Base-by-base conservation (phyloP, 2,113 vertebrate species). In the Pygoscelis antarcticus region DNA sequence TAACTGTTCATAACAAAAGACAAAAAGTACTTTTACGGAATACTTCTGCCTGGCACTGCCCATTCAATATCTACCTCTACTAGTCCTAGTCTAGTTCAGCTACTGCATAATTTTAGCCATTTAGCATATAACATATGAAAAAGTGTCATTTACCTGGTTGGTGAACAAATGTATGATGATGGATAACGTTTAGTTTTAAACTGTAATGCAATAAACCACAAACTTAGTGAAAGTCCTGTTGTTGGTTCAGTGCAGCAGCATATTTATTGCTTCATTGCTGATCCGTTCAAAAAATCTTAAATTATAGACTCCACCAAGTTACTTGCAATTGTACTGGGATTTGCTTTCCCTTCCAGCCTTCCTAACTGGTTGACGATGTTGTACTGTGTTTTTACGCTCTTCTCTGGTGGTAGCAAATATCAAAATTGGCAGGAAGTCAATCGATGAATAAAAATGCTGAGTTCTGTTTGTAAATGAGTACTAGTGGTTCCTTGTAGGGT, bases 401-500 rank as follows among this genome's bases (percentile, higher is more conserved):
- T 94, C 95, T 95, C 95, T 91, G 93, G 91, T 93, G 89, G 93
- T 94, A 93, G 94, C 91, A 91, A 91, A 83, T 74, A 89, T 89
- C 70, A 36, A 92, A 89, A 87, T 78, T 94, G 88, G 89, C 83
- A 95, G 95, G 96, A 97, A 96, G 87, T 93, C 94, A 95, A 91
- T 95, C 89, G 62, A 96, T 92, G 83, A 97, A 97, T 97, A 97
- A 97, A 97, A 93, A 89, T 85, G 74, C 89, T 94, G 91, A 97
- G 89, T 96, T 96, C 74, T 85, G 78, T 97, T 97, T 96, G 91
- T 97, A 95, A 85, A 91, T 36, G 95, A 96, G 92, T 97, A 1
- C 62, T 23, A 95, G 93, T 95, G 90, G 96, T 93, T 97, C 93
- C 91, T 97, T 97, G 77, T 29, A 89, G 89, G 72, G 44, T 89